Percentiles rank a stretch among this genome's conserved stretches.
Evolutionary conservation across 1,140 invertebrate species (phyloP).

Genomic region (Saccostrea cuccullata): DNA sequence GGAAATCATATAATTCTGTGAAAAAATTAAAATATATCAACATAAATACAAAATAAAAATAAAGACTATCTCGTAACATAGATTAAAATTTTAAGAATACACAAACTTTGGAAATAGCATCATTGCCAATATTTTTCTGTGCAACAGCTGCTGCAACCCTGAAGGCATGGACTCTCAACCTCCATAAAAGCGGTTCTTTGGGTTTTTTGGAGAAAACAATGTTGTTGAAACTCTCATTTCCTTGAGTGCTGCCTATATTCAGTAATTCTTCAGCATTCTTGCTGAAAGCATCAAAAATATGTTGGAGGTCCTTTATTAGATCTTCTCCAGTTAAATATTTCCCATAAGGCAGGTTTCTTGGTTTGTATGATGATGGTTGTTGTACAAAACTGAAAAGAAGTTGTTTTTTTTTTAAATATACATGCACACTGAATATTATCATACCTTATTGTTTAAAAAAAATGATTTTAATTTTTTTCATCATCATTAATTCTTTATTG

Average conservation of each 20-base stretch:
- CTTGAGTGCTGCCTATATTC: slow-evolving; percentile 3
- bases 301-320: neutral
- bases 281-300: neutral
- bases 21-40: neutral
- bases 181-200: slow-evolving; percentile 12
- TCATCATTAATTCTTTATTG: neutral
- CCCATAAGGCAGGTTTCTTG: slow-evolving; percentile 10
- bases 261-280: neutral
- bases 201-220: slow-evolving; percentile 35
- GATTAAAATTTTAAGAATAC: neutral
- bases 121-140: slow-evolving; percentile 3
- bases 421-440: neutral
- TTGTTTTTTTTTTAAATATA: neutral
- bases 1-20: neutral
- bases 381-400: neutral
- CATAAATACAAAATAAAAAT: too few species aligned
- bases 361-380: neutral
- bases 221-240: slow-evolving; percentile 45
- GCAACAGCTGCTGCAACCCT: neutral
- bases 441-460: too few species aligned
- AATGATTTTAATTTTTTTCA: neutral
- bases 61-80: neutral
- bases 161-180: neutral
- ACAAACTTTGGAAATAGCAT: neutral
- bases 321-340: slow-evolving; percentile 31